These are phyloP conservation scores for Holacanthus passer DNA, from an alignment of 2,113 vertebrate genomes.

Conservation along the genomic window DNA sequence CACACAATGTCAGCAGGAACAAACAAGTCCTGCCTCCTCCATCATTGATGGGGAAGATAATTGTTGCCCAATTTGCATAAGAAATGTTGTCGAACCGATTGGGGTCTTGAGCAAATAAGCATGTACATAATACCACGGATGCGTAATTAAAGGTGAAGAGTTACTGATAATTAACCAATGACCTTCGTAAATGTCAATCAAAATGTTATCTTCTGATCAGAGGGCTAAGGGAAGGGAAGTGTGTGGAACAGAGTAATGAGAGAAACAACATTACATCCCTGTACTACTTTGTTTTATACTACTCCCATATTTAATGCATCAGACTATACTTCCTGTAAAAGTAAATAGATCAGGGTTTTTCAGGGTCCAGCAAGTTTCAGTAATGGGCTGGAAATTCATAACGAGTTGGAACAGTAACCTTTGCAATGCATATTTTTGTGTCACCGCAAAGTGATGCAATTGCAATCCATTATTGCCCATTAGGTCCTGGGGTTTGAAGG, in stretches of 20 bases:
- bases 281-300: constrained; percentile 2
- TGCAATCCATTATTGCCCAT: constrained; percentile 61
- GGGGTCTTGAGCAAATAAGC: constrained; percentile 75
- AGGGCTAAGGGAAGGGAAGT: constrained; percentile 43
- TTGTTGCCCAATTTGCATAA: constrained; percentile 80
- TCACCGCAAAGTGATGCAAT: constrained; percentile 45
- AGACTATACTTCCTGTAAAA: constrained; percentile 17
- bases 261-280: not conserved
- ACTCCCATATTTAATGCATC: constrained; percentile 14
- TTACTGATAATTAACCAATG: constrained; percentile 75
- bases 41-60: constrained; percentile 80
- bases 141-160: constrained; percentile 78
- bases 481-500: constrained; percentile 43
- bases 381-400: constrained; percentile 33
- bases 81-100: constrained; percentile 74
- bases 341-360: constrained; percentile 12
- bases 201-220: constrained; percentile 74
- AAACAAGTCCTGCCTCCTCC: constrained; percentile 73
- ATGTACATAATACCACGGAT: constrained; percentile 63
- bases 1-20: constrained; percentile 77
- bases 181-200: constrained; percentile 82
- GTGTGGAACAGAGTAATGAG: constrained; percentile 17
- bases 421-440: constrained; percentile 48
- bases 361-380: constrained; percentile 20
- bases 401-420: constrained; percentile 32